These are phyloP conservation scores for Hirtodrosophila trivittata DNA, from an alignment of 2,888 invertebrate species.

Conservation along the genomic window DNA sequence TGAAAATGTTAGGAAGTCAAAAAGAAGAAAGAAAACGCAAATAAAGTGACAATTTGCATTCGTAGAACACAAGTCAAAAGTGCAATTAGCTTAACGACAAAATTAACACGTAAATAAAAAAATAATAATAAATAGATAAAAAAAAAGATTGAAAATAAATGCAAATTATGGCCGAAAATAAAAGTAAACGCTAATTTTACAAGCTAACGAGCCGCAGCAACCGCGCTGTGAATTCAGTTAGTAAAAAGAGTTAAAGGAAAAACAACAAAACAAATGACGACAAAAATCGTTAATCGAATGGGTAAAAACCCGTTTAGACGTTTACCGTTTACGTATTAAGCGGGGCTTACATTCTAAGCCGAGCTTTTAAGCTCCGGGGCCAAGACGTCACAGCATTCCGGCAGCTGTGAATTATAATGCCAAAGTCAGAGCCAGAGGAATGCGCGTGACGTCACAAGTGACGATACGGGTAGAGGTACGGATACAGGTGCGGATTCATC, in stretches of 20 bases:
- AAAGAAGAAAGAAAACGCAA: no score
- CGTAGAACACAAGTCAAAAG: background rate
- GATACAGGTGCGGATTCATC: slow-evolving; percentile 20
- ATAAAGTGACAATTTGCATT: no score
- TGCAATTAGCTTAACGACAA: slow-evolving; percentile 32
- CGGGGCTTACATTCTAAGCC: slow-evolving; percentile 6
- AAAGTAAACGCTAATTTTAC: slow-evolving; percentile 35
- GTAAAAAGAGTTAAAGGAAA: slow-evolving; percentile 36
- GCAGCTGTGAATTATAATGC: slow-evolving; percentile 11
- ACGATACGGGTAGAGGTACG: background rate
- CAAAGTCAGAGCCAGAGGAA: slow-evolving; percentile 19
- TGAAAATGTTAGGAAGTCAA: no score
- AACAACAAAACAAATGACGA: slow-evolving; percentile 6
- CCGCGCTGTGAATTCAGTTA: slow-evolving; percentile 33
- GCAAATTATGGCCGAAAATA: slow-evolving; percentile 13
- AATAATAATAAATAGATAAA: slow-evolving; percentile 14
- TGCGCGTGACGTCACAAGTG: slow-evolving; percentile 37
- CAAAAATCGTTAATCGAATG: slow-evolving; percentile 2
- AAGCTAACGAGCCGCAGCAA: slow-evolving; percentile 47
- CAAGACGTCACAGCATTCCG: slow-evolving; percentile 21
- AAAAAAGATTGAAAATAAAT: slow-evolving; percentile 11
- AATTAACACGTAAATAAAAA: slow-evolving; percentile 51
- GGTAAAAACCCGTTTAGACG: slow-evolving; percentile 36
- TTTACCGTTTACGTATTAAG: slow-evolving; percentile 1
- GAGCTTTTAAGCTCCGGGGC: slow-evolving; percentile 26